Conservation (phyloP, 2,113 vertebrate genomes). For the Marcusenius ussheri region DNA sequence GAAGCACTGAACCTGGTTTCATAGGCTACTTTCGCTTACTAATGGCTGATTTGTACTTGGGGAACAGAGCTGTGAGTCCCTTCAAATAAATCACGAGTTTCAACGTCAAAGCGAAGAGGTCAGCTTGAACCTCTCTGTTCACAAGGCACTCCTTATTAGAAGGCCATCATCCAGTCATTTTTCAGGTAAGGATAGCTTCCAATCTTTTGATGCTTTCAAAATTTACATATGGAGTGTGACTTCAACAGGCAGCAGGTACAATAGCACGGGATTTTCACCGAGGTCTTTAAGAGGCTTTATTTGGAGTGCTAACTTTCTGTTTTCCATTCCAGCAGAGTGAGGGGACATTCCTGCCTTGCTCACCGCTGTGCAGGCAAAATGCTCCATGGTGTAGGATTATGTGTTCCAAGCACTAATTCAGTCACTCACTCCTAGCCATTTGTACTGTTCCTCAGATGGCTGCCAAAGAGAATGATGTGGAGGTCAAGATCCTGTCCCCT, state of each 20-base stretch:
- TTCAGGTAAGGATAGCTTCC: neutral
- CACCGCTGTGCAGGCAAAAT: neutral
- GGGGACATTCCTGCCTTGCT: constrained; percentile 6
- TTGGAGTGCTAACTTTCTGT: neutral
- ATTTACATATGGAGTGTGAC: neutral
- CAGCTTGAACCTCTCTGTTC: neutral
- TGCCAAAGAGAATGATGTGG: constrained; percentile 42
- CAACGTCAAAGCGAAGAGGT: neutral
- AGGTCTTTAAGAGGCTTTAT: constrained; percentile 15
- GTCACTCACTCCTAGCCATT: neutral
- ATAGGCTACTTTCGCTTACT: neutral
- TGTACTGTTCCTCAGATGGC: constrained; percentile 38
- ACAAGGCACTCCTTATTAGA: neutral
- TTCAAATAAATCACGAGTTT: neutral
- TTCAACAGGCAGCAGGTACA: neutral
- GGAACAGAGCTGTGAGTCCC: neutral
- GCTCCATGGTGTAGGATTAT: neutral
- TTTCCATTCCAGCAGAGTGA: constrained; percentile 5
- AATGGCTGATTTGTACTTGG: neutral
- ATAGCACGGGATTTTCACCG: neutral
- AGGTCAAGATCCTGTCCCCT: constrained; percentile 69
- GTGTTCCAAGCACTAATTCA: neutral
- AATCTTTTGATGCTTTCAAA: neutral
- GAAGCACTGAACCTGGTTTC: neutral
- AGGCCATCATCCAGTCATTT: neutral